Evolutionary conservation across 2,888 invertebrate species (phyloP), one percentile per base, ranked within the genome.

Genomic region (Caenorhabditis virilis): DNA sequence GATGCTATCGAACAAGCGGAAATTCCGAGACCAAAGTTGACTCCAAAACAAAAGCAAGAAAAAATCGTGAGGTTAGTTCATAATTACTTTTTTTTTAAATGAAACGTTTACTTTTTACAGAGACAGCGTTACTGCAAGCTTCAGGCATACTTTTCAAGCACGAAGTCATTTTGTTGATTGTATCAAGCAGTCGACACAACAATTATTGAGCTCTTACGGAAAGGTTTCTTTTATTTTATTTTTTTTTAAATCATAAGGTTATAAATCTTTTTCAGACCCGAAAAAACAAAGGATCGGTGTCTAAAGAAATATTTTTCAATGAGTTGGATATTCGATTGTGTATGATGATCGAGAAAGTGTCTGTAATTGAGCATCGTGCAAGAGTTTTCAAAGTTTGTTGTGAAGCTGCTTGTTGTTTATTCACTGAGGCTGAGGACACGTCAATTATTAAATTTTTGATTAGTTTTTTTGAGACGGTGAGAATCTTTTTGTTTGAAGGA

Each of bases 331-430:
- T 5, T 18, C 45, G 45, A 18, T 20, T 45, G 6, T 27, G 30
- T 15, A 27, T 27, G 45, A 45, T 45, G 43, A 13, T 63, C 16
- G 63, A 63, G 3, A 49, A 53, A 20, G 15, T 27, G 0, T 16
- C 63, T n/a, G 49, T 63, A 1, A 18, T 39, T 1, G 63, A 63
- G 11, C 20, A 45, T 27, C 63, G 63, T 26, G 54, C 46, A 0
- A 35, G 63, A 4, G 57, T 63, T 15, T 41, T 54, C 45, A 49
- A 57, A 49, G 20, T 56, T 23, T 6, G 49, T 9, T 20, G 49
- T 0, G 18, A 46, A 1, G n/a, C 45, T 0, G 35, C 47, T 0
- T 7, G 30, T 11, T 51, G 51, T 7, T 1, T 51, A 13, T 1
- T 25, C 5, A 27, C 22, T 1, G n/a, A 38, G 0, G 25, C 20